These are phyloP conservation scores for Pionites leucogaster DNA, from an alignment of 2,113 vertebrate genomes.

Conservation along the genomic window DNA sequence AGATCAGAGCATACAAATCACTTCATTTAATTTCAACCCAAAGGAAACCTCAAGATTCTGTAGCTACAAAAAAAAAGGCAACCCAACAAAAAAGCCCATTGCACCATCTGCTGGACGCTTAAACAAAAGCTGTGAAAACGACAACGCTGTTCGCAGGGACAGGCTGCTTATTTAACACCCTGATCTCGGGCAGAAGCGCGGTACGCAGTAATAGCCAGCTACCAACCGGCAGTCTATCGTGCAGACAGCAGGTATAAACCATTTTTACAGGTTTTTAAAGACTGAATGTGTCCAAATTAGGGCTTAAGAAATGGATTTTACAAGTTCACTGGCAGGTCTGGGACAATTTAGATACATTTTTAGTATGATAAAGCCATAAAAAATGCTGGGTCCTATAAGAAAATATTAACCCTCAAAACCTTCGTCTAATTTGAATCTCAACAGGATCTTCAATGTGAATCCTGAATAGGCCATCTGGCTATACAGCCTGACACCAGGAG, in stretches of 20 bases:
- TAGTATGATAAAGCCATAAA: background rate
- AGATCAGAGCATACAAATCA: background rate
- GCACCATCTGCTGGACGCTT: slow-evolving; percentile 73
- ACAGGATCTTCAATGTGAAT: background rate
- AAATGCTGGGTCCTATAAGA: background rate
- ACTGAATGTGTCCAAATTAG: background rate
- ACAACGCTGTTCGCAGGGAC: accelerated
- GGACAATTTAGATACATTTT: background rate
- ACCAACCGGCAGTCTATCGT: background rate
- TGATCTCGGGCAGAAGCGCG: background rate
- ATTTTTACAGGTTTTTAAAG: background rate
- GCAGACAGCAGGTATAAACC: background rate
- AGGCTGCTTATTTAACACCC: background rate
- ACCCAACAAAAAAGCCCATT: slow-evolving; percentile 13
- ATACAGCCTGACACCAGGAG: background rate
- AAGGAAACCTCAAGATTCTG: background rate
- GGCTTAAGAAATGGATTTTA: background rate
- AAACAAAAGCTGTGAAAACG: background rate
- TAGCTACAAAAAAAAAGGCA: background rate
- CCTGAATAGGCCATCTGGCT: background rate
- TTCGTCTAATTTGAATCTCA: background rate
- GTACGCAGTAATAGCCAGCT: background rate
- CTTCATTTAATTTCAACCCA: background rate
- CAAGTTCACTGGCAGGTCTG: background rate
- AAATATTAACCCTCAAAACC: background rate